phyloP scores from a whole-genome alignment of 2,797 vertebrate species.

The Crax fasciolata region DNA sequence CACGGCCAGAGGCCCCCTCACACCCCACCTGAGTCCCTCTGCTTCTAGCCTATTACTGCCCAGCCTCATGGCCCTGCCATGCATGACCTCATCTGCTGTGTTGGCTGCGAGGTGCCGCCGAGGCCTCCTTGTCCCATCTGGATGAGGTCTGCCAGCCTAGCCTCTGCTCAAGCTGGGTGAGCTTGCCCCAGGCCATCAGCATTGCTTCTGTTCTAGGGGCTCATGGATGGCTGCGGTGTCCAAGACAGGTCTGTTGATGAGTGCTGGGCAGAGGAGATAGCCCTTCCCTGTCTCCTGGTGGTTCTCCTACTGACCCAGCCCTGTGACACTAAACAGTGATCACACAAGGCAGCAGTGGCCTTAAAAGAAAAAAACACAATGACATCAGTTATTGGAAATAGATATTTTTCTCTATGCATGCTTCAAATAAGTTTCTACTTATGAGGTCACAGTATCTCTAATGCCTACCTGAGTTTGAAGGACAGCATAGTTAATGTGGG shows the following conservation, averaged over 20 bases:
- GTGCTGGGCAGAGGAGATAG: background rate
- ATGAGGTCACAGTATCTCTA: background rate
- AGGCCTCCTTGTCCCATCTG: background rate
- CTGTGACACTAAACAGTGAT: background rate
- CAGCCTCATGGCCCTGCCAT: no score
- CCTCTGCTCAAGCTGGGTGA: background rate
- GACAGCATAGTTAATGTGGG: background rate
- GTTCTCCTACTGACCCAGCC: background rate
- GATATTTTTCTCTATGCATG: fast-evolving
- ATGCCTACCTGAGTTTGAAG: background rate
- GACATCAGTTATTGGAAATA: fast-evolving
- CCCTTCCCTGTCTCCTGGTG: background rate
- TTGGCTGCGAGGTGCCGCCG: fast-evolving
- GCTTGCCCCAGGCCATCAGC: background rate
- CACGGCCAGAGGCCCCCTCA: background rate
- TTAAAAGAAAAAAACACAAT: background rate
- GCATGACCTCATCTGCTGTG: no score
- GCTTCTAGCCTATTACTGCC: fast-evolving
- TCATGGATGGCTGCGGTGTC: fast-evolving
- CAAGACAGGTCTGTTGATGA: background rate
- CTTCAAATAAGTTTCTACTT: background rate
- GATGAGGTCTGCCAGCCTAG: background rate
- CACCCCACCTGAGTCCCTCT: background rate
- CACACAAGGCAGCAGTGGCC: background rate
- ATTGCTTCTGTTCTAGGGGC: fast-evolving